Conservation (phyloP, 2,888 invertebrate species). For the Colletes collaris region DNA sequence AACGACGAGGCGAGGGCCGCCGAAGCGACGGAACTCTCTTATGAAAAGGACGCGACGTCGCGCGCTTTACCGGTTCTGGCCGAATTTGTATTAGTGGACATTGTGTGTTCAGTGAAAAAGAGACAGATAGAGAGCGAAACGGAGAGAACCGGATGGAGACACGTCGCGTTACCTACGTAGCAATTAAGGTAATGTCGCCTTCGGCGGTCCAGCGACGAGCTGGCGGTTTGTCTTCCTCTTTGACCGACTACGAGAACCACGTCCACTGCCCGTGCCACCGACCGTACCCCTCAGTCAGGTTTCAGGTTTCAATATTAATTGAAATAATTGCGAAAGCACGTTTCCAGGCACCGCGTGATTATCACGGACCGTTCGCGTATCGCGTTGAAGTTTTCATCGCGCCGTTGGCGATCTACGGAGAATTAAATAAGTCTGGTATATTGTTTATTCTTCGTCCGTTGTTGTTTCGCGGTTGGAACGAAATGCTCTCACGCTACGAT, state of each 20-base stretch:
- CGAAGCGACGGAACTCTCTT: conserved; percentile 1
- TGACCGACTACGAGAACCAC: conserved; percentile 19
- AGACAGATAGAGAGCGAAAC: conserved; percentile 1
- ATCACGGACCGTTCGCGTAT: conserved; percentile 1
- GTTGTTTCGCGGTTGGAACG: not conserved
- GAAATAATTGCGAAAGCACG: conserved; percentile 54
- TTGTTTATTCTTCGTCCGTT: not conserved
- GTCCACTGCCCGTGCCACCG: not conserved
- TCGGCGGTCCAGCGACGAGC: conserved; percentile 55
- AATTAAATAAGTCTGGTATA: not conserved
- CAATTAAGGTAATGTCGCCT: conserved; percentile 78
- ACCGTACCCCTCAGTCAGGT: not conserved
- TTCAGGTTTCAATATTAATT: conserved; percentile 57
- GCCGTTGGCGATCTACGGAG: not conserved
- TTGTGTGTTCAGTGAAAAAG: conserved; percentile 15
- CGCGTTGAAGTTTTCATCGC: not conserved
- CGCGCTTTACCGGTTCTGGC: conserved; percentile 43
- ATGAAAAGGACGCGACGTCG: conserved; percentile 12
- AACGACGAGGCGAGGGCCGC: conserved; percentile 15
- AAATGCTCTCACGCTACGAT: not conserved
- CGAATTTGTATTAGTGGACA: conserved; percentile 58
- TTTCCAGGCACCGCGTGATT: conserved; percentile 14
- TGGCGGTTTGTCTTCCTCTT: conserved; percentile 48
- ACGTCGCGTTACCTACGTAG: conserved; percentile 49
- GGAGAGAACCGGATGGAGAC: conserved; percentile 3